Evolutionary conservation across 2,113 vertebrate genomes (phyloP).

Genomic region (Leptocoma aspasia): DNA sequence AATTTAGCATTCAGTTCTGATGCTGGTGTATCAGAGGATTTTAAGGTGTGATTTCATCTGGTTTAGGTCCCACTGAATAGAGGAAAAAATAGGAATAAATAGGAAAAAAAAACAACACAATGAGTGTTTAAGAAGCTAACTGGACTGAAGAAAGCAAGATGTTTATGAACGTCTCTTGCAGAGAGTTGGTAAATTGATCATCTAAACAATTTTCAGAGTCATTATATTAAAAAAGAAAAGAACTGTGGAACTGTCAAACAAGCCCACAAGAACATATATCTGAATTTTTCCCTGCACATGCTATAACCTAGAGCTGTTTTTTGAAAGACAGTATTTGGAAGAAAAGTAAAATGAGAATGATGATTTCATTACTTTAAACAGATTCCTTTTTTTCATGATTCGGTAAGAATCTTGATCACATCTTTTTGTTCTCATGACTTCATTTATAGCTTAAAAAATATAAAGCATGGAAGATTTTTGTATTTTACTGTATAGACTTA

Average conservation of each 20-base stretch:
- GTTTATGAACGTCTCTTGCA: neutral
- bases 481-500: neutral
- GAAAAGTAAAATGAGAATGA: neutral
- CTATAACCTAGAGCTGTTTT: neutral
- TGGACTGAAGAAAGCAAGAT: neutral
- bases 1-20: neutral
- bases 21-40: rapidly evolving
- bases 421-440: neutral
- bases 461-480: neutral
- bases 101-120: neutral
- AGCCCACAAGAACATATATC: neutral
- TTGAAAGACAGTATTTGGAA: neutral
- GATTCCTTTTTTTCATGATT: neutral
- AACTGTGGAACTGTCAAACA: neutral
- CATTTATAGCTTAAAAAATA: neutral
- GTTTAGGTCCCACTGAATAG: neutral
- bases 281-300: neutral
- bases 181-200: neutral
- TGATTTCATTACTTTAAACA: neutral
- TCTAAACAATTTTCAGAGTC: neutral
- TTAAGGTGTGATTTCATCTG: neutral
- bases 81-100: neutral
- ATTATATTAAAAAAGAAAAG: neutral
- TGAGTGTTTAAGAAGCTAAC: neutral
- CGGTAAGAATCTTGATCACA: neutral